These are phyloP conservation scores for Patella ulyssiponensis DNA, from an alignment of 2,888 invertebrate species.

Conservation along the genomic window DNA sequence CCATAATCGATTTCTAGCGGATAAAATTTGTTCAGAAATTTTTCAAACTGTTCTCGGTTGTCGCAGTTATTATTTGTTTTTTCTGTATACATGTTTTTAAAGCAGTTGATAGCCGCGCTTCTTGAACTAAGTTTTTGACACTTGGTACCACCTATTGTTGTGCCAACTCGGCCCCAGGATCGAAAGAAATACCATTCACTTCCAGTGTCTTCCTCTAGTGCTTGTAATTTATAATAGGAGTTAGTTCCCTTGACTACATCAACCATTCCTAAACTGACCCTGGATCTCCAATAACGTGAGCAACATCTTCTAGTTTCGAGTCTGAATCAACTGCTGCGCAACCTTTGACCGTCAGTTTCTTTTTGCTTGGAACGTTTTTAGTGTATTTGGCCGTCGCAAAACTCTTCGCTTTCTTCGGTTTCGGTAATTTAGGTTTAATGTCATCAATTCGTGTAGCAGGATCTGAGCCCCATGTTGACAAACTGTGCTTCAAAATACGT, in stretches of 20 bases:
- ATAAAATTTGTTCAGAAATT: conserved; percentile 82
- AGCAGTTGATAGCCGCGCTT: conserved; percentile 74
- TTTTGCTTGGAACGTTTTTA: conserved; percentile 73
- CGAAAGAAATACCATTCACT: conserved; percentile 85
- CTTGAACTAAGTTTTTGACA: conserved; percentile 61
- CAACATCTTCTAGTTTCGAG: conserved; percentile 81
- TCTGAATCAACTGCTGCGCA: conserved; percentile 95
- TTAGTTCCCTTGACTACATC: conserved; percentile 91
- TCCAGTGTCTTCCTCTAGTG: conserved; percentile 82
- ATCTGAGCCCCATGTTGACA: no score
- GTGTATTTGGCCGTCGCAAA: conserved; percentile 49
- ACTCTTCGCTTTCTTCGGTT: no score
- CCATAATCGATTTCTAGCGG: conserved; percentile 93
- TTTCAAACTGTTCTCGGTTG: conserved; percentile 79
- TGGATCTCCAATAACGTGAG: conserved; percentile 80
- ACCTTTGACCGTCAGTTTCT: conserved; percentile 83
- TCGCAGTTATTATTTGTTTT: conserved; percentile 89
- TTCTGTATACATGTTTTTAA: conserved; percentile 80
- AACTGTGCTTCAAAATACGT: conserved; percentile 81
- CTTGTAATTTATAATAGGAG: conserved; percentile 94
- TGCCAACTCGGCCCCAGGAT: conserved; percentile 97
- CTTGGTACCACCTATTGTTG: conserved; percentile 82
- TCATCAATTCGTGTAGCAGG: neutral
- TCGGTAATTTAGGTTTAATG: neutral
- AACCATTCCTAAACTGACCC: conserved; percentile 82